Conservation (phyloP, 2,888 invertebrate genomes). For the Megaustenia siamemsis region DNA sequence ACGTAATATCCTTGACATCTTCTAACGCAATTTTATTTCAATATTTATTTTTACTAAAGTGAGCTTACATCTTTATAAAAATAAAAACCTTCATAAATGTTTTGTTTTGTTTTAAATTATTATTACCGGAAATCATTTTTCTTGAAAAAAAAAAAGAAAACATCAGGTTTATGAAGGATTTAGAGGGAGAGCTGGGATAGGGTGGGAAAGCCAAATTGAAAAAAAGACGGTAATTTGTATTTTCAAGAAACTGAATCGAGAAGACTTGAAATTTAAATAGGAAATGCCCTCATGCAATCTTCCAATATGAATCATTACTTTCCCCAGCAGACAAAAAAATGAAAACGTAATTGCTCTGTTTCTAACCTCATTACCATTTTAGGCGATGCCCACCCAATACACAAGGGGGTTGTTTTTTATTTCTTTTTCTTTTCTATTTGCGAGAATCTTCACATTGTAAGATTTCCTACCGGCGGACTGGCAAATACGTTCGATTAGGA, state of each 20-base stretch:
- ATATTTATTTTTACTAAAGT: too few relatives aligned
- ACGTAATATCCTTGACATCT: too few relatives aligned
- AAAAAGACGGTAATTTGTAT: background rate
- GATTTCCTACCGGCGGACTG: background rate
- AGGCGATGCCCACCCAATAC: background rate
- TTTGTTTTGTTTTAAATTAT: too few relatives aligned
- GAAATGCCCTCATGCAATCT: background rate
- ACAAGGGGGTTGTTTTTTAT: background rate
- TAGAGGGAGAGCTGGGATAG: background rate
- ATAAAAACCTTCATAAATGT: too few relatives aligned
- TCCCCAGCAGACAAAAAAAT: background rate
- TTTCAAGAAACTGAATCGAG: background rate
- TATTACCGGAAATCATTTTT: too few relatives aligned
- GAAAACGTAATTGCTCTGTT: background rate
- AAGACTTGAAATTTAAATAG: background rate
- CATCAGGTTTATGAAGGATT: too few relatives aligned
- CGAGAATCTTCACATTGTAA: background rate
- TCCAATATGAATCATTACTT: background rate
- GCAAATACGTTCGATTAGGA: background rate
- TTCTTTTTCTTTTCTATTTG: background rate
- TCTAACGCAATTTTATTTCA: too few relatives aligned
- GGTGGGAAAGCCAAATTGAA: background rate
- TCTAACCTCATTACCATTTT: conserved; percentile 3
- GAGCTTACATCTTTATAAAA: too few relatives aligned
- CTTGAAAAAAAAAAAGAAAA: too few relatives aligned